Percentiles rank a stretch among this genome's conserved stretches.
phyloP scores from a whole-genome alignment of 35 echinoderm and acorn worm species.

The Holothuria glaberrima region DNA sequence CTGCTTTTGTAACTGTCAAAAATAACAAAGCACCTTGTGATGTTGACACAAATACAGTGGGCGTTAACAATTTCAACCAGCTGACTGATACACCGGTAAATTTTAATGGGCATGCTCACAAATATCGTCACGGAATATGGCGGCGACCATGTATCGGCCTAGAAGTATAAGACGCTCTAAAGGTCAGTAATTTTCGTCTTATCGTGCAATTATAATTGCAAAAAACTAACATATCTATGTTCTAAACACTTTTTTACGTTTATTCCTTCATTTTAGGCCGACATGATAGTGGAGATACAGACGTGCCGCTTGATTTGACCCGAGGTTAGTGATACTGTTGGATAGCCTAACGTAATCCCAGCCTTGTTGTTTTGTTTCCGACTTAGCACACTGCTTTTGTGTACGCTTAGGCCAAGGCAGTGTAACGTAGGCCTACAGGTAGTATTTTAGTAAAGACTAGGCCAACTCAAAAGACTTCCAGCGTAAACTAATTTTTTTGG shows the following conservation, averaged over 20 bases:
- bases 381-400: neutral
- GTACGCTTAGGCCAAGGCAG: too few relatives aligned
- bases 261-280: constrained; percentile 43
- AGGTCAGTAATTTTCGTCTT: constrained; percentile 26
- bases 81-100: constrained; percentile 44
- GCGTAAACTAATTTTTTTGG: too few relatives aligned
- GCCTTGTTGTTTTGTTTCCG: neutral
- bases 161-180: constrained; percentile 54
- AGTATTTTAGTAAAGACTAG: too few relatives aligned
- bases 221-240: neutral
- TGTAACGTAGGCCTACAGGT: too few relatives aligned
- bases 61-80: constrained; percentile 37
- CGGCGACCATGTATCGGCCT: constrained; percentile 60
- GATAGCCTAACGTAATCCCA: neutral
- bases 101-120: constrained; percentile 24
- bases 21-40: neutral
- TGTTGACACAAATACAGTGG: constrained; percentile 16
- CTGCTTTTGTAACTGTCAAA: neutral
- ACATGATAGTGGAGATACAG: constrained; percentile 54
- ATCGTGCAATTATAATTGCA: neutral
- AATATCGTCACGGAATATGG: constrained; percentile 55
- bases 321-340: neutral
- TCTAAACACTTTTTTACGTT: neutral
- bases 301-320: constrained; percentile 58
- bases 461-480: too few relatives aligned